These are phyloP conservation scores for Melolontha melolontha DNA, from an alignment of 2,888 invertebrate genomes.

Conservation along the genomic window DNA sequence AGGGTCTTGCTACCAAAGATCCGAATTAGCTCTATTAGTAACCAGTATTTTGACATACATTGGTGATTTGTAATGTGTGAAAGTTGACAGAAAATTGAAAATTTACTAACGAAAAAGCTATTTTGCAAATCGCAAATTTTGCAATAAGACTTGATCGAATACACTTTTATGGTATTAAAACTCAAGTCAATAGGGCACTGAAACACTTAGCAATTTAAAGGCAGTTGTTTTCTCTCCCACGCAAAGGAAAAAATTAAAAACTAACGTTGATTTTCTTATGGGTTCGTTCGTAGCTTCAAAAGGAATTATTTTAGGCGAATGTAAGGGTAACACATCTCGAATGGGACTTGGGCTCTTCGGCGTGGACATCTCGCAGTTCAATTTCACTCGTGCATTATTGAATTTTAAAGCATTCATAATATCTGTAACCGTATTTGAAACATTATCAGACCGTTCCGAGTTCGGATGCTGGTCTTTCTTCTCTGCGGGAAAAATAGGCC, in stretches of 20 bases:
- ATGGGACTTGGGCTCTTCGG: slow-evolving; percentile 67
- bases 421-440: slow-evolving; percentile 33
- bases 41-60: too few species aligned
- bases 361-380: slow-evolving; percentile 55
- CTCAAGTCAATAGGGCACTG: too few species aligned
- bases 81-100: too few species aligned
- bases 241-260: slow-evolving; percentile 13
- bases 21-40: too few species aligned
- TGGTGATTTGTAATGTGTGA: too few species aligned
- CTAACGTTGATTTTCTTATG: slow-evolving; percentile 41
- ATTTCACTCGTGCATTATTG: slow-evolving; percentile 45
- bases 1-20: too few species aligned
- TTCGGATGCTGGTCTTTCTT: slow-evolving; percentile 21
- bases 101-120: too few species aligned
- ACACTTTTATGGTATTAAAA: too few species aligned
- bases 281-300: slow-evolving; percentile 38
- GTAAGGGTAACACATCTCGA: slow-evolving; percentile 16
- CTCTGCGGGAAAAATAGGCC: slow-evolving; percentile 6
- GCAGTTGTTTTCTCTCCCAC: background rate
- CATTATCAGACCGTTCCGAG: slow-evolving; percentile 12
- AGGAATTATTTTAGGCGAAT: slow-evolving; percentile 58
- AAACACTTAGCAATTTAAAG: background rate
- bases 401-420: slow-evolving; percentile 44
- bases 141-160: too few species aligned
- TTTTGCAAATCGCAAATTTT: too few species aligned